phyloP scores from a whole-genome alignment of 2,113 vertebrate species.

The Todiramphus chloris region DNA sequence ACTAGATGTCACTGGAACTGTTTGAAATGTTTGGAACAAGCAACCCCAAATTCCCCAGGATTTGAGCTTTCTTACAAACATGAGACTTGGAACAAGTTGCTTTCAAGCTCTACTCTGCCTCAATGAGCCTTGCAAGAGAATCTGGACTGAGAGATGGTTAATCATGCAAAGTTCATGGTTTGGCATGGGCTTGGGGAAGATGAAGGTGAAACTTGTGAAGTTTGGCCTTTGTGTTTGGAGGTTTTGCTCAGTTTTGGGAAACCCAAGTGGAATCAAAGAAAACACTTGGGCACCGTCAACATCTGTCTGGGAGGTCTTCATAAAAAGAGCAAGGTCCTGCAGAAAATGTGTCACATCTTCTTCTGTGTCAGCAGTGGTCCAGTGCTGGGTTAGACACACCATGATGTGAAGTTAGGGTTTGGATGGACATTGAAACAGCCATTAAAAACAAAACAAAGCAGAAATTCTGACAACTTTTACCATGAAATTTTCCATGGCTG shows the following conservation, averaged over 20 bases:
- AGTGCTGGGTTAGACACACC: neutral
- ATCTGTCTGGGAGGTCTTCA: neutral
- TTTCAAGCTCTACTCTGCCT: neutral
- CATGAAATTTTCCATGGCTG: neutral
- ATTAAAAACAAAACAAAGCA: neutral
- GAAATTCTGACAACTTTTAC: neutral
- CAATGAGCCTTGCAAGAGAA: neutral
- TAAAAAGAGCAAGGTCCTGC: neutral
- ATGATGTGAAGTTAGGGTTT: neutral
- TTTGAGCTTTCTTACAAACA: neutral
- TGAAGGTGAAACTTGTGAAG: neutral
- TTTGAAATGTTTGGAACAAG: conserved; percentile 60
- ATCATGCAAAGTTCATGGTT: neutral
- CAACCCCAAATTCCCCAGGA: conserved; percentile 41
- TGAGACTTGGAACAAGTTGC: neutral
- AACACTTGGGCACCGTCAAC: neutral
- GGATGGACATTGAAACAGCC: neutral
- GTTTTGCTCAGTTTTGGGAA: neutral
- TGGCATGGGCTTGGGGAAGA: neutral
- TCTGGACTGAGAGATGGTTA: neutral
- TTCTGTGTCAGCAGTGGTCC: neutral
- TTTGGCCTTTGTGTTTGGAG: neutral
- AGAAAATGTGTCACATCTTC: neutral
- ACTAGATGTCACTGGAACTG: conserved; percentile 73
- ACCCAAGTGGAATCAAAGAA: neutral